Evolutionary conservation across 2,113 vertebrate genomes (phyloP).

Genomic region (Anas platyrhynchos): DNA sequence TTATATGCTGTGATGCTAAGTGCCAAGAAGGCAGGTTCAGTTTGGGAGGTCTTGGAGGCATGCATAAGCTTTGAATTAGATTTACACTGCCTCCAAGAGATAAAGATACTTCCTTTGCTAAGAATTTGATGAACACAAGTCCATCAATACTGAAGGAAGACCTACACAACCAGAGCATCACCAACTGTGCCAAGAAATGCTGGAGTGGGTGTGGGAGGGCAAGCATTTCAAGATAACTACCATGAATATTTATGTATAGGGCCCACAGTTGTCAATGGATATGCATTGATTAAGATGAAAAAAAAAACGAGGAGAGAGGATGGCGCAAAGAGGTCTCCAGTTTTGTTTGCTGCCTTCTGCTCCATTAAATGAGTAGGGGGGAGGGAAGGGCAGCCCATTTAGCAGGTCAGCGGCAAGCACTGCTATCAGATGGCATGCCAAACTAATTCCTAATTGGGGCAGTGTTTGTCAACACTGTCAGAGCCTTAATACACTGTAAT

Average conservation of each 20-base stretch:
- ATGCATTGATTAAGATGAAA: neutral
- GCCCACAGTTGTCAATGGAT: neutral
- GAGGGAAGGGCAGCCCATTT: conserved; percentile 29
- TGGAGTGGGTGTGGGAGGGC: neutral
- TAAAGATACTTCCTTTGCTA: neutral
- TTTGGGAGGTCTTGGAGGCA: neutral
- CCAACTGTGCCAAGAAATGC: neutral
- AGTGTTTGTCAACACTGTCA: conserved; percentile 78
- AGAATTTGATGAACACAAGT: neutral
- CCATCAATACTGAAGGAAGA: neutral
- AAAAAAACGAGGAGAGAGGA: neutral
- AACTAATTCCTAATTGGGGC: conserved; percentile 80
- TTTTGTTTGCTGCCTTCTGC: neutral
- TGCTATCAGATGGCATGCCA: conserved; percentile 74
- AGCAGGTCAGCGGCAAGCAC: conserved; percentile 62
- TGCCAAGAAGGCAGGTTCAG: fast-evolving
- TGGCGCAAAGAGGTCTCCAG: neutral
- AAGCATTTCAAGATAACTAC: neutral
- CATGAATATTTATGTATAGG: neutral
- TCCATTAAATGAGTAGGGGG: neutral
- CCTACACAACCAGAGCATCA: fast-evolving
- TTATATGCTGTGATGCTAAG: fast-evolving
- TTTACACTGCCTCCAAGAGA: neutral
- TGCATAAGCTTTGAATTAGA: neutral
- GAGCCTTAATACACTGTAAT: conserved; percentile 75